Percentiles rank a stretch among this genome's conserved stretches.
Evolutionary conservation across 1,140 invertebrate species (phyloP).

Genomic region (Leptonema lineaticorne): DNA sequence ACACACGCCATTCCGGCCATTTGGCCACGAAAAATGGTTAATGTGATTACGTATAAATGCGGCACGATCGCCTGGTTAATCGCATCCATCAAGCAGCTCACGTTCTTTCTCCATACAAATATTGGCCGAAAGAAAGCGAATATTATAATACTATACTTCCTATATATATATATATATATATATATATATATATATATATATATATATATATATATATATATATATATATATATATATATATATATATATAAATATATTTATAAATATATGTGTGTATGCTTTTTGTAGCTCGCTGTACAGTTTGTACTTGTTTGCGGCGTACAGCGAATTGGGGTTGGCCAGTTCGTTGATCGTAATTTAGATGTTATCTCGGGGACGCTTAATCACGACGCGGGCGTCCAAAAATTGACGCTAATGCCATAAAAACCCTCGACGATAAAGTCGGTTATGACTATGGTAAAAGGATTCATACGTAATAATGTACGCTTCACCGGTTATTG

Average conservation of each 20-base stretch:
- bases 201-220: no score
- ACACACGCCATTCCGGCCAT: constrained; percentile 7
- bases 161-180: no score
- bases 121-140: constrained; percentile 41
- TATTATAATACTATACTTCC: no score
- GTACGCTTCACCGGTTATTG: no score
- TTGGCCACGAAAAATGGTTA: constrained; percentile 19
- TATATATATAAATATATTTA: no score
- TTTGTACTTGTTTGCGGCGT: no score
- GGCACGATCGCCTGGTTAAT: constrained; percentile 32
- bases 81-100: constrained; percentile 40
- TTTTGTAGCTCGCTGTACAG: no score
- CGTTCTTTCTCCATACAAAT: constrained; percentile 41
- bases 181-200: no score
- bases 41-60: constrained; percentile 23
- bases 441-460: neutral
- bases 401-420: constrained; percentile 12
- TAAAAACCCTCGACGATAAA: neutral
- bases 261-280: neutral
- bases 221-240: no score
- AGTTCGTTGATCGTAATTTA: constrained; percentile 39
- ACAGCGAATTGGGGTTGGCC: constrained; percentile 34
- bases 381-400: constrained; percentile 33
- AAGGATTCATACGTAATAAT: no score
- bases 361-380: constrained; percentile 35